Conservation (phyloP, 2,797 vertebrate genomes). For the Gallirallus australis region DNA sequence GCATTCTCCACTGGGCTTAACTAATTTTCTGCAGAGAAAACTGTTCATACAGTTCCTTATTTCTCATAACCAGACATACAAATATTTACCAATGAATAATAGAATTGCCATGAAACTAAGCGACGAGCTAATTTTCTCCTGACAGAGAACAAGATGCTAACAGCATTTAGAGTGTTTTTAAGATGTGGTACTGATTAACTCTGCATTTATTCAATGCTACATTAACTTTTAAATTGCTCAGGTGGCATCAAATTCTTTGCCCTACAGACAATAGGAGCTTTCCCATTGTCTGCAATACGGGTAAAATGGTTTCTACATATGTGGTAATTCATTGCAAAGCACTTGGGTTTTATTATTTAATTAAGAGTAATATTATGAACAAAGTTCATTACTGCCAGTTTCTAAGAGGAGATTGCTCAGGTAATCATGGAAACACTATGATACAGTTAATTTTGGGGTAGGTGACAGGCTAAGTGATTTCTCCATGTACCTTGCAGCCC, state of each 20-base stretch:
- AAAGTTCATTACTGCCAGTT: background rate
- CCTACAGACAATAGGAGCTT: background rate
- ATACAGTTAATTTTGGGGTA: background rate
- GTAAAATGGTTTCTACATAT: background rate
- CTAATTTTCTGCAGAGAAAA: background rate
- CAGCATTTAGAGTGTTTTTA: background rate
- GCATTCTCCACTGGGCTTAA: background rate
- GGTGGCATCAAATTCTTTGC: background rate
- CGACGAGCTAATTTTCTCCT: background rate
- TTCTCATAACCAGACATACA: background rate
- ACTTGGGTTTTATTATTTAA: background rate
- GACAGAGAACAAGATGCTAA: background rate
- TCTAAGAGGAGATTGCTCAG: background rate
- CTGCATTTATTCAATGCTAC: background rate
- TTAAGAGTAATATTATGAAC: background rate
- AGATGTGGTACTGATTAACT: background rate
- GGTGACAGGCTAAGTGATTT: background rate
- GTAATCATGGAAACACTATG: background rate
- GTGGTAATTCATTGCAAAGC: background rate
- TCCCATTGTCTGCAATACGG: background rate
- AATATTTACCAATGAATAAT: background rate
- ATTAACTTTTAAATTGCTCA: background rate
- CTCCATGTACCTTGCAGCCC: background rate
- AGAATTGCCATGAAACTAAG: background rate
- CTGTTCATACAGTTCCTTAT: background rate